A percentile compares a stretch with the other conserved stretches of the same genome.
Evolutionary conservation across 2,113 vertebrate species (phyloP).

Genomic region (Paramormyrops kingsleyae): DNA sequence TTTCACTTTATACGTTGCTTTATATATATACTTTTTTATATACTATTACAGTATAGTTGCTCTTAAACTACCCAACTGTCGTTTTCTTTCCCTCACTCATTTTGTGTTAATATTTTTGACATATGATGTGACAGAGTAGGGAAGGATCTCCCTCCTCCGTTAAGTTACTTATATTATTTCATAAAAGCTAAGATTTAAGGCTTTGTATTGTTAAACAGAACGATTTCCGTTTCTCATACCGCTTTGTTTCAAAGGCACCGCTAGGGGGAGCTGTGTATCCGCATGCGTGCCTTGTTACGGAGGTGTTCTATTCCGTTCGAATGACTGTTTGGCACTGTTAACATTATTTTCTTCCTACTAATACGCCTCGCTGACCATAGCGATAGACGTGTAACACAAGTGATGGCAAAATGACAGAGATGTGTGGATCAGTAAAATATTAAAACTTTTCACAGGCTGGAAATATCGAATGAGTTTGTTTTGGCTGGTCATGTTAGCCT

Average conservation of each 20-base stretch:
- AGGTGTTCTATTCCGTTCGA: background rate
- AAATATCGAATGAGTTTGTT: background rate
- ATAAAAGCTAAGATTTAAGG: background rate
- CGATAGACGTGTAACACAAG: background rate
- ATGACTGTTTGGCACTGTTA: background rate
- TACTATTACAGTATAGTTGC: too few relatives aligned
- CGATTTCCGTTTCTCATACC: background rate
- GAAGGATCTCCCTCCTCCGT: background rate
- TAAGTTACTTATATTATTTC: background rate
- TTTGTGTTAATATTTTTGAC: background rate
- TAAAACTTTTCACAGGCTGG: background rate
- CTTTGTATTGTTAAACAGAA: background rate
- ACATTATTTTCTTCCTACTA: background rate
- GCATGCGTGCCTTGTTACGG: background rate
- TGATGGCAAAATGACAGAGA: background rate
- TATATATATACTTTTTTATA: too few relatives aligned
- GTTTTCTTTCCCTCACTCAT: background rate
- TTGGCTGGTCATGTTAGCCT: background rate
- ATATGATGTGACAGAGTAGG: background rate
- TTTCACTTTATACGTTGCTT: background rate
- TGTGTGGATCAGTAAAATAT: background rate
- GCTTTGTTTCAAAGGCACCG: background rate
- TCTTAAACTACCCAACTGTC: background rate
- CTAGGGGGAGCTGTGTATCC: background rate
- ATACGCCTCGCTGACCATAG: background rate